Evolutionary conservation across 2,797 vertebrate species (phyloP), one percentile per base, ranked within the genome.

Genomic region (Cichlasoma orientale): DNA sequence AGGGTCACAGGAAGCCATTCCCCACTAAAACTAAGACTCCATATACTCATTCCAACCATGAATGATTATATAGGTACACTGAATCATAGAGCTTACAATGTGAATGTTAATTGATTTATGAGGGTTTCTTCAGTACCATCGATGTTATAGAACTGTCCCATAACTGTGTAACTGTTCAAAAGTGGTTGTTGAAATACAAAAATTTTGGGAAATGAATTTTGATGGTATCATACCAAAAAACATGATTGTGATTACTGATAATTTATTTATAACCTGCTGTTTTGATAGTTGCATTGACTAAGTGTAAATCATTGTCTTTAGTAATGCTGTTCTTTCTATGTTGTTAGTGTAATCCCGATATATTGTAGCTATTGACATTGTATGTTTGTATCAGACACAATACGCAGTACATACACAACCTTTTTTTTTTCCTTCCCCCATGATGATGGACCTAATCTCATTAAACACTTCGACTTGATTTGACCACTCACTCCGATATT

Each of bases 281-380:
- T 95, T 94, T 93, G 92, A 94, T 94, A 93, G 92, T 95, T 92
- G 92, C 94, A 93, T 95, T 94, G 93, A 93, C 88, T 94, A 90
- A 75, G 88, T 95, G 95, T 95, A 93, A 92, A 94, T 94, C 92
- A 94, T 94, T 93, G 95, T 95, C 94, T 93, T 95, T 86, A 92
- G 93, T 95, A 93, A 93, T 92, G 93, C 90, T 95, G 95, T 94
- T 94, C 90, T 94, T 92, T 93, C 94, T 94, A 94, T 94, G 93
- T 95, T 91, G 94, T 95, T 94, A 92, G 90, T 93, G 93, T 95
- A 93, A 90, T 90, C 92, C 91, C 90, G 92, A 95, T 94, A 95
- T 95, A 94, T 94, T 94, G 91, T 95, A 94, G 94, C 93, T 94
- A 93, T 95, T 92, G 91, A 92, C 92, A 94, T 94, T 92, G 92